phyloP scores from a whole-genome alignment of 2,113 vertebrate genomes.

The Rhinopomastus cyanomelas region DNA sequence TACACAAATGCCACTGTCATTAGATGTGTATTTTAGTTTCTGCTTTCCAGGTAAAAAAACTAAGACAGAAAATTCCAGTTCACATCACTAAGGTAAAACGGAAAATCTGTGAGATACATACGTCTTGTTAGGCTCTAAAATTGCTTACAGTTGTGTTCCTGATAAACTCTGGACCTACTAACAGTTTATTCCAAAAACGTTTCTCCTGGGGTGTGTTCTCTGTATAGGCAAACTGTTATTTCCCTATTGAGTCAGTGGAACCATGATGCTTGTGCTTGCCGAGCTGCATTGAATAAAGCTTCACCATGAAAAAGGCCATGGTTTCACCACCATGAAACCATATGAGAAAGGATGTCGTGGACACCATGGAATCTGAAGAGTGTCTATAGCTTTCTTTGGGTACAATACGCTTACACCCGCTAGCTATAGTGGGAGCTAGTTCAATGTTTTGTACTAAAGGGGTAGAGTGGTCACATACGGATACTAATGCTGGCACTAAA shows the following conservation, averaged over 20 bases:
- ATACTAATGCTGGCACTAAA: neutral
- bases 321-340: neutral
- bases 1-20: neutral
- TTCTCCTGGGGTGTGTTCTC: neutral
- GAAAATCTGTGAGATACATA: neutral
- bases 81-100: neutral
- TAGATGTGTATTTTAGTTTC: neutral
- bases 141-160: neutral
- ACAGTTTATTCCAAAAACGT: neutral
- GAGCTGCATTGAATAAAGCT: neutral
- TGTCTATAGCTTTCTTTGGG: neutral
- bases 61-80: neutral
- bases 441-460: neutral
- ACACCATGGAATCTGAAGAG: neutral
- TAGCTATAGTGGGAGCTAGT: neutral
- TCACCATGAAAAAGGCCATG: neutral
- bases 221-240: conserved; percentile 11
- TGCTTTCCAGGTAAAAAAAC: neutral
- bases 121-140: neutral
- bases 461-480: neutral
- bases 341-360: neutral
- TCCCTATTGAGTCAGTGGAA: neutral
- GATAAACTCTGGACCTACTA: neutral
- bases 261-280: neutral
- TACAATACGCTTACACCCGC: neutral